Percentiles rank a stretch among this genome's conserved stretches.
Evolutionary conservation across 2,113 vertebrate species (phyloP).

Genomic region (Callithrix jacchus): DNA sequence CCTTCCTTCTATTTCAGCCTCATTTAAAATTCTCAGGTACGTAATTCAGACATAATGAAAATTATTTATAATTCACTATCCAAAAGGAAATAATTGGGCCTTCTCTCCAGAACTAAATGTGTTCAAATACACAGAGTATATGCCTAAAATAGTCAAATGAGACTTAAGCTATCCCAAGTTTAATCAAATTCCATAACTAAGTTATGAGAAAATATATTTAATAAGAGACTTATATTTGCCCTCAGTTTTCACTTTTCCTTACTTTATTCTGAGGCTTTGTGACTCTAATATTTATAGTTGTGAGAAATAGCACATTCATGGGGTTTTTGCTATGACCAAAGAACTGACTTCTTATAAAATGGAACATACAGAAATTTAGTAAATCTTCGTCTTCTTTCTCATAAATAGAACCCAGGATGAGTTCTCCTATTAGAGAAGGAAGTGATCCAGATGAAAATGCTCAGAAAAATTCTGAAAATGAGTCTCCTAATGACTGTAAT

Average conservation of each 20-base stretch:
- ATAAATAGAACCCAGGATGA: conserved; percentile 35
- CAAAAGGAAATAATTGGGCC: neutral
- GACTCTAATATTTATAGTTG: neutral
- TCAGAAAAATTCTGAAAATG: neutral
- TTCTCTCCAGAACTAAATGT: neutral
- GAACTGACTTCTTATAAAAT: neutral
- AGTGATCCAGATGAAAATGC: neutral
- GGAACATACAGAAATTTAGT: neutral
- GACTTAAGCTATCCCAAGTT: neutral
- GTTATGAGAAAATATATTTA: neutral
- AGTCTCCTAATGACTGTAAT: neutral
- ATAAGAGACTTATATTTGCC: neutral
- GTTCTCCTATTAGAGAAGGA: conserved; percentile 5
- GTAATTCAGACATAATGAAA: neutral
- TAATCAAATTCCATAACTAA: neutral
- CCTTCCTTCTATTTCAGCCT: neutral
- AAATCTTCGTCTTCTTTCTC: neutral
- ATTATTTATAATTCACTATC: neutral
- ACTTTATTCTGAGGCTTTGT: neutral
- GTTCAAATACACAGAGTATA: neutral
- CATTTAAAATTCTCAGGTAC: neutral
- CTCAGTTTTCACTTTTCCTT: neutral
- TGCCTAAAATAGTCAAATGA: neutral
- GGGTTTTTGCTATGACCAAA: neutral
- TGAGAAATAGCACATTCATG: neutral